phyloP scores from a whole-genome alignment of 2,888 invertebrate species.

The Hartigia nigra region DNA sequence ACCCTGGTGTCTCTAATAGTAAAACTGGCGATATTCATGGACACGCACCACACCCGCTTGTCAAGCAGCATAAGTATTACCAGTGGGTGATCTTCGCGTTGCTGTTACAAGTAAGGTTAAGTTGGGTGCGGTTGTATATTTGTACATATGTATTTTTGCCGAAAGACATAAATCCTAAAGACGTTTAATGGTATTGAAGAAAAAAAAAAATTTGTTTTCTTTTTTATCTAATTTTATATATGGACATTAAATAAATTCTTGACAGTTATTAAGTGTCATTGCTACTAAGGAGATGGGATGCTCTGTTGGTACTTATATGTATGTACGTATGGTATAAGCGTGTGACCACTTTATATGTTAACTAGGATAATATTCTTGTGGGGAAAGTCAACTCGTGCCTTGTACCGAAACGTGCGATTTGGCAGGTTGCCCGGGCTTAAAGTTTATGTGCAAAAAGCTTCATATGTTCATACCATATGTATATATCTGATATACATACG shows the following conservation, averaged over 20 bases:
- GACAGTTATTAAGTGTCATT: background rate
- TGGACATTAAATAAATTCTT: background rate
- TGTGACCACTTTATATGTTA: background rate
- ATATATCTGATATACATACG: background rate
- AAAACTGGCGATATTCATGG: constrained; percentile 68
- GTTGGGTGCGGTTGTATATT: background rate
- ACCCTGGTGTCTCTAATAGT: constrained; percentile 80
- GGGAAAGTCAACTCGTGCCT: background rate
- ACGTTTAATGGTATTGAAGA: background rate
- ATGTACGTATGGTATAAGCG: background rate
- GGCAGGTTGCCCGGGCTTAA: background rate
- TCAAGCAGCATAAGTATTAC: constrained; percentile 69
- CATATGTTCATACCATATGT: background rate
- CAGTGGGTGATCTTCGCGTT: constrained; percentile 73
- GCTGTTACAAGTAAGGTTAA: constrained; percentile 68
- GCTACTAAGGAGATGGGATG: background rate
- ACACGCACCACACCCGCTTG: constrained; percentile 65
- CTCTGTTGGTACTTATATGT: background rate
- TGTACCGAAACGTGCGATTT: constrained; percentile 3
- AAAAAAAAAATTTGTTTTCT: background rate
- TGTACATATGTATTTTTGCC: background rate
- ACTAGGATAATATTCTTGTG: background rate
- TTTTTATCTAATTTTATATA: background rate
- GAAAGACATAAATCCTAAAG: background rate
- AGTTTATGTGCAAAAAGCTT: constrained; percentile 6